Conservation (phyloP, 53 echinoderm and acorn worm species). For the Hippasteria phrygiana region DNA sequence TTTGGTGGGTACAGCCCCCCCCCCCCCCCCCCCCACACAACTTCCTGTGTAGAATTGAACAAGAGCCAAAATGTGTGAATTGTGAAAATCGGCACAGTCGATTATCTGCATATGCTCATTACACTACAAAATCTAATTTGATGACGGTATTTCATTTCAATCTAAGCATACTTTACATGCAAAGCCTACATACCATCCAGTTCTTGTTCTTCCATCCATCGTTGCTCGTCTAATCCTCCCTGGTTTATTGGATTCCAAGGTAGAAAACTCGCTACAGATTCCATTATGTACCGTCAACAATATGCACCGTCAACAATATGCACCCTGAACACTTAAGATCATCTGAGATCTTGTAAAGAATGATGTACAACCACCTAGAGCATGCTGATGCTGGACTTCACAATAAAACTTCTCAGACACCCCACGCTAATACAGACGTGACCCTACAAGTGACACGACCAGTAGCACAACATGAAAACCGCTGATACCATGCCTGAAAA, state of each 20-base stretch:
- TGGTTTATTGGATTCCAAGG: not conserved
- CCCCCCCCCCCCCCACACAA: not conserved
- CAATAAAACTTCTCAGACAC: not conserved
- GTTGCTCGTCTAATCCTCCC: not conserved
- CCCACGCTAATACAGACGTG: not conserved
- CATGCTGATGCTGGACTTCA: not conserved
- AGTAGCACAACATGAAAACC: too few relatives aligned
- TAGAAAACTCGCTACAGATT: constrained; percentile 15
- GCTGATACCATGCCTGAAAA: not conserved
- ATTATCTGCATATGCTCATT: not conserved
- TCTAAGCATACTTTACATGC: too few relatives aligned
- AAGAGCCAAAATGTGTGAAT: not conserved
- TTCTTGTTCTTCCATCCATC: not conserved
- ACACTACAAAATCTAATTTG: constrained; percentile 21
- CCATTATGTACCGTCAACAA: too few relatives aligned
- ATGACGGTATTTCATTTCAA: too few relatives aligned
- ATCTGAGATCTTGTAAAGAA: not conserved
- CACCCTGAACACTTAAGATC: not conserved
- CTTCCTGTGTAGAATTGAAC: not conserved
- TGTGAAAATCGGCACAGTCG: not conserved
- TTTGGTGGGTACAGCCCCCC: not conserved
- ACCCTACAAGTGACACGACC: too few relatives aligned
- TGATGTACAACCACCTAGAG: too few relatives aligned
- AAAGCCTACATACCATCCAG: constrained; percentile 9
- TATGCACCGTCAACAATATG: not conserved